Percentiles rank a stretch among this genome's conserved stretches.
Evolutionary conservation across 2,797 vertebrate genomes (phyloP).

Genomic region (Hapalemur alaotrensis): DNA sequence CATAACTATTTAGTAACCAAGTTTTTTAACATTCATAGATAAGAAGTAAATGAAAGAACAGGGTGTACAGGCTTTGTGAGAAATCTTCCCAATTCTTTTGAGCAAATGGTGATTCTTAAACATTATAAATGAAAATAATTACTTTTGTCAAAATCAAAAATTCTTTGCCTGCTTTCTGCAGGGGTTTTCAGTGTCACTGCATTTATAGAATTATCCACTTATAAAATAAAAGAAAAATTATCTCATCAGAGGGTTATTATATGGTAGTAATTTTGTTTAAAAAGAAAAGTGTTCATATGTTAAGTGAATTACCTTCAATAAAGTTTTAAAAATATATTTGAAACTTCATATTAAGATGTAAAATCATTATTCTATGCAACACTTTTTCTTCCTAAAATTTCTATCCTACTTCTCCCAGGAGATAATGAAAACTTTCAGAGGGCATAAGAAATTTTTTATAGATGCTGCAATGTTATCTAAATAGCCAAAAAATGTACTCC

Average conservation of each 20-base stretch:
- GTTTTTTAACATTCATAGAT: slow-evolving; percentile 33
- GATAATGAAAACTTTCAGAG: not conserved
- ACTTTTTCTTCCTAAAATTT: not conserved
- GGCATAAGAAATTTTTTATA: not conserved
- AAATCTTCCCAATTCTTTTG: slow-evolving; percentile 23
- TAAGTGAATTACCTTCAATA: not conserved
- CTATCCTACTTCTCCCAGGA: not conserved
- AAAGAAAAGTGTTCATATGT: not conserved
- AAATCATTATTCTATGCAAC: not conserved
- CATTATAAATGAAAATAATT: slow-evolving; percentile 25
- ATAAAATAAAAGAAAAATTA: slow-evolving; percentile 8
- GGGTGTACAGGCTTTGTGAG: not conserved
- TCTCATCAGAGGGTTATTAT: not conserved
- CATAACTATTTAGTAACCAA: slow-evolving; percentile 3
- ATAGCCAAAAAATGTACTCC: not conserved
- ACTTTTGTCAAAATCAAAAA: slow-evolving; percentile 49
- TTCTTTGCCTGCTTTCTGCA: not conserved
- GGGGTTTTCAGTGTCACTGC: not conserved
- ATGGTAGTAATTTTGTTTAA: slow-evolving; percentile 22
- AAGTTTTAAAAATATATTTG: not conserved
- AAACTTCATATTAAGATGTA: not conserved
- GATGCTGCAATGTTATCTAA: not conserved
- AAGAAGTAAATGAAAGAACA: slow-evolving; percentile 4
- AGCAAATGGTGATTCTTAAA: slow-evolving; percentile 19
- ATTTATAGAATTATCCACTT: not conserved